These are phyloP conservation scores for Monochamus saltuarius DNA, from an alignment of 1,140 invertebrate species.

Conservation along the genomic window DNA sequence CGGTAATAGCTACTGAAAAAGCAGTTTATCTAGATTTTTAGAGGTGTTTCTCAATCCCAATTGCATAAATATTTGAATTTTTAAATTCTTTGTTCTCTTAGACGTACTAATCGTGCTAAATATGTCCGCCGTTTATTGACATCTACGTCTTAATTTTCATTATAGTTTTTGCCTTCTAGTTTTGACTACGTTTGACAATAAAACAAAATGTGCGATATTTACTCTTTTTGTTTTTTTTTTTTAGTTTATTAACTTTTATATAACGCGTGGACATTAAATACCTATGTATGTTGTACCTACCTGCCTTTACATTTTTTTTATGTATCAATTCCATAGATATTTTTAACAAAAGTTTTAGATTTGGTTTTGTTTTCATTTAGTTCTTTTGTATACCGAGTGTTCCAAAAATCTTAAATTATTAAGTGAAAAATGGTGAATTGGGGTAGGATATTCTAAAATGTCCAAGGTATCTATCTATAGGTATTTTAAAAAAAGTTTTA, in stretches of 20 bases:
- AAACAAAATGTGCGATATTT: background rate
- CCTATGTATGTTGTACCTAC: background rate
- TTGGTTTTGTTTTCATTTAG: conserved; percentile 7
- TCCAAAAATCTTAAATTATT: no score
- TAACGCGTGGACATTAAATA: background rate
- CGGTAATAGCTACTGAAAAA: no score
- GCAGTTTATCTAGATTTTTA: no score
- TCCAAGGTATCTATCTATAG: no score
- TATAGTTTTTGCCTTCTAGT: conserved; percentile 4
- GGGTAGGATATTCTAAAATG: no score
- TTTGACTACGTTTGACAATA: background rate
- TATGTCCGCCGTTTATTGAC: conserved; percentile 34
- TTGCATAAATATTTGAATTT: background rate
- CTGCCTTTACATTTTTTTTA: background rate
- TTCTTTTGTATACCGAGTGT: no score
- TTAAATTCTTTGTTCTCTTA: conserved; percentile 21
- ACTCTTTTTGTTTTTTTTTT: background rate
- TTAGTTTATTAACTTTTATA: background rate
- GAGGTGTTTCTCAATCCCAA: background rate
- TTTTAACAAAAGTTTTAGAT: background rate
- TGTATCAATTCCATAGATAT: background rate
- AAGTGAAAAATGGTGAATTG: no score
- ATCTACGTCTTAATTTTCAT: conserved; percentile 30
- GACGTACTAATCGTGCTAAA: conserved; percentile 33
- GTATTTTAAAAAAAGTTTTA: no score